Evolutionary conservation across 2,888 invertebrate species (phyloP).

Genomic region (Melanotus villosus): DNA sequence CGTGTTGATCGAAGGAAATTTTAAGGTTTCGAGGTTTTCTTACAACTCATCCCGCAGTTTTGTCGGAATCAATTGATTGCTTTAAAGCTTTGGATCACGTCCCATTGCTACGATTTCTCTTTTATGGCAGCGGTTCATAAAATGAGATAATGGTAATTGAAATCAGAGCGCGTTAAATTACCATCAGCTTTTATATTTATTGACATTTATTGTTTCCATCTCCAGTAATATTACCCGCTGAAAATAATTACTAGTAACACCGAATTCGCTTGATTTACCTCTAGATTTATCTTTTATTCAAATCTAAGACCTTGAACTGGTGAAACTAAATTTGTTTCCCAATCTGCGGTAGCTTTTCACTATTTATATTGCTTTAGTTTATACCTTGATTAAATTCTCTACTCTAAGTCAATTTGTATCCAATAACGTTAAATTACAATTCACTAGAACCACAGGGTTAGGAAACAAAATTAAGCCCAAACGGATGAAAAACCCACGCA

Average conservation of each 20-base stretch:
- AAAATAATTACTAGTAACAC: too few species aligned
- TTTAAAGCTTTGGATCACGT: conserved; percentile 30
- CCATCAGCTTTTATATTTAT: conserved; percentile 13
- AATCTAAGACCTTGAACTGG: too few species aligned
- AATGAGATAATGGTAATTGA: conserved; percentile 30
- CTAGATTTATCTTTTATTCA: too few species aligned
- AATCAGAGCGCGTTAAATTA: conserved; percentile 30
- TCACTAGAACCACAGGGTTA: not conserved
- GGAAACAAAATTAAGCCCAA: not conserved
- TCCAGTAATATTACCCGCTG: too few species aligned
- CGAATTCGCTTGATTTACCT: too few species aligned
- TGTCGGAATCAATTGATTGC: conserved; percentile 31
- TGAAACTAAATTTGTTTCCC: too few species aligned
- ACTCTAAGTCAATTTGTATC: not conserved
- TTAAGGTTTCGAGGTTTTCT: conserved; percentile 24
- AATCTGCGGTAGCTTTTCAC: too few species aligned
- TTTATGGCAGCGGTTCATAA: conserved; percentile 24
- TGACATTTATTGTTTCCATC: not conserved
- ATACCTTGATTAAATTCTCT: not conserved
- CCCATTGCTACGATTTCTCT: conserved; percentile 24
- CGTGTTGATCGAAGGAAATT: conserved; percentile 29
- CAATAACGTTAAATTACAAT: not conserved
- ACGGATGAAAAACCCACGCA: not conserved
- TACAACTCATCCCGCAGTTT: conserved; percentile 18
- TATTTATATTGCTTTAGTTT: too few species aligned